These are phyloP conservation scores for Crotalus helleri DNA, from an alignment of 2,113 vertebrate genomes.

Conservation along the genomic window DNA sequence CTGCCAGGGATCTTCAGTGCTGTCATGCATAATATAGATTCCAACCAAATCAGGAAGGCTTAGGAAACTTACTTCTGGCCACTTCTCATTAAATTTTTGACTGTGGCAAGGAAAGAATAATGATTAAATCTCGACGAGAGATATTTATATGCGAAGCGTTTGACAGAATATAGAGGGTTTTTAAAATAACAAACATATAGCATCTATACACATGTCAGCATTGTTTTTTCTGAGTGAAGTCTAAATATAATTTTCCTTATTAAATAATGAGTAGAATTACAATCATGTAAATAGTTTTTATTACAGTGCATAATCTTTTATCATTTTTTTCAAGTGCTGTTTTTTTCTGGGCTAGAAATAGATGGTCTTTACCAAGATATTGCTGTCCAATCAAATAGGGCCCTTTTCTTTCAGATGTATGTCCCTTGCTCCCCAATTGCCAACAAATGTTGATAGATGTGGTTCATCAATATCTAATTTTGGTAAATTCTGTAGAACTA, in stretches of 20 bases:
- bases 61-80: conserved; percentile 64
- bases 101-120: conserved; percentile 55
- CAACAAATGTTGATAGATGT: background rate
- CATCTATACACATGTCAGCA: background rate
- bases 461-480: background rate
- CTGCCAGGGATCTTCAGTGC: conserved; percentile 71
- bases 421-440: background rate
- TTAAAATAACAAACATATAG: background rate
- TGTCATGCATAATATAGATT: conserved; percentile 69
- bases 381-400: background rate
- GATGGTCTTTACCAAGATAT: background rate
- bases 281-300: background rate
- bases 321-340: background rate
- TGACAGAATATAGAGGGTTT: conserved; percentile 9
- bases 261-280: background rate
- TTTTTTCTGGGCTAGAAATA: background rate
- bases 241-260: background rate
- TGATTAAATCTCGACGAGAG: conserved; percentile 48
- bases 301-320: background rate
- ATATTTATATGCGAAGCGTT: conserved; percentile 46
- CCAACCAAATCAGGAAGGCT: conserved; percentile 67
- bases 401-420: background rate
- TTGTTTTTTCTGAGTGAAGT: background rate
- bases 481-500: background rate
- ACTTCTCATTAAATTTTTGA: conserved; percentile 68